phyloP scores from a whole-genome alignment of 1,140 invertebrate species.

The Temnothorax curvispinosus region DNA sequence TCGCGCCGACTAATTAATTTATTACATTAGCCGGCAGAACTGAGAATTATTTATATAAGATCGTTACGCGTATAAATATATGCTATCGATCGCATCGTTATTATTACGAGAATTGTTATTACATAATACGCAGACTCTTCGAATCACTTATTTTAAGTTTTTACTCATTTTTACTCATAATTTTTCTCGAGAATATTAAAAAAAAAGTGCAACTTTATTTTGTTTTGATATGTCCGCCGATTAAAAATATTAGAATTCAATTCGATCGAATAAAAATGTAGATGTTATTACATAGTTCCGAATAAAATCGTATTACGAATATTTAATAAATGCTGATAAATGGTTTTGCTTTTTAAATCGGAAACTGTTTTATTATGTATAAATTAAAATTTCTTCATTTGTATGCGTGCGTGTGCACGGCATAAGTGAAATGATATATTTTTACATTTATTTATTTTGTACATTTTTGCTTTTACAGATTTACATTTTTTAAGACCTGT shows the following conservation, averaged over 20 bases:
- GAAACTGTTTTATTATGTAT: not conserved
- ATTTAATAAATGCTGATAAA: not conserved
- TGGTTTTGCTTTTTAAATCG: not conserved
- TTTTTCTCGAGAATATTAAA: not conserved
- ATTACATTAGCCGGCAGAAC: slow-evolving; percentile 67
- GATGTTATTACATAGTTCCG: not conserved
- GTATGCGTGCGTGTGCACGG: not conserved
- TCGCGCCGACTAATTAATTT: slow-evolving; percentile 64
- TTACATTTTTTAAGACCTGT: not conserved
- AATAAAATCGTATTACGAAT: not conserved
- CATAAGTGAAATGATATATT: not conserved
- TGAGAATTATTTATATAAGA: slow-evolving; percentile 74
- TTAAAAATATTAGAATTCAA: slow-evolving; percentile 5
- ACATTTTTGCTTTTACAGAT: not conserved
- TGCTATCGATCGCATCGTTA: slow-evolving; percentile 49
- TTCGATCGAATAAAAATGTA: not conserved
- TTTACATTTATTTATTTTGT: not conserved
- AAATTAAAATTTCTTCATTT: not conserved
- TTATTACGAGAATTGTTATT: slow-evolving; percentile 28
- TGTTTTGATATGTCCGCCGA: not conserved
- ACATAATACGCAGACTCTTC: not conserved
- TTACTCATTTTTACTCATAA: not conserved
- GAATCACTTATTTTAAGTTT: not conserved
- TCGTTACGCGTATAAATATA: slow-evolving; percentile 70
- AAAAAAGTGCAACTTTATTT: not conserved